These are phyloP conservation scores for Halcyon leucocephala DNA, from an alignment of 2,797 vertebrate genomes.

Conservation along the genomic window DNA sequence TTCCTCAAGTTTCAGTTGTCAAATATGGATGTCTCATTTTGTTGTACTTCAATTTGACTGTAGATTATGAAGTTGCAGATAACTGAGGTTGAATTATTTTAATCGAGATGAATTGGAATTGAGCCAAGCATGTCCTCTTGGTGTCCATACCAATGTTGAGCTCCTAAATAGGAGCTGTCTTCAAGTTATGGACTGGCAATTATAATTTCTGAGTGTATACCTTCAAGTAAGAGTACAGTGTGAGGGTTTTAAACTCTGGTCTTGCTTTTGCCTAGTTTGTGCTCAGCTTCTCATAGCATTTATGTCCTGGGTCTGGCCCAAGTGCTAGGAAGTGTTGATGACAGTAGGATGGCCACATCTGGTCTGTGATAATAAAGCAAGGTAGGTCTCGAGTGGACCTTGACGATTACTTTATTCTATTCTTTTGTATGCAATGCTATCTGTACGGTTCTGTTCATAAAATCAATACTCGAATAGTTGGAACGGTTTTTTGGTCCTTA, in stretches of 20 bases:
- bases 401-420: background rate
- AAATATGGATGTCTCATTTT: background rate
- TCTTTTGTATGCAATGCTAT: background rate
- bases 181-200: background rate
- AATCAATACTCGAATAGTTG: background rate
- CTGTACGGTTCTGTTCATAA: background rate
- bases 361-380: background rate
- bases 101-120: background rate
- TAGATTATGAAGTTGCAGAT: background rate
- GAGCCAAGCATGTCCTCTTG: background rate
- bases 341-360: background rate
- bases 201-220: background rate
- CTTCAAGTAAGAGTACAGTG: background rate
- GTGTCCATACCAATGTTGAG: background rate
- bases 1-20: background rate
- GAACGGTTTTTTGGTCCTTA: background rate
- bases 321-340: background rate
- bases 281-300: background rate
- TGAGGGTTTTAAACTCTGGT: background rate
- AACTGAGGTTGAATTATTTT: background rate
- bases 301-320: background rate
- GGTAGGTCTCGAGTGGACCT: background rate
- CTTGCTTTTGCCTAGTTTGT: background rate
- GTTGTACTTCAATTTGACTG: background rate
- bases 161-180: background rate